Conservation (phyloP, 2,113 vertebrate species). For the Tiliqua scincoides region DNA sequence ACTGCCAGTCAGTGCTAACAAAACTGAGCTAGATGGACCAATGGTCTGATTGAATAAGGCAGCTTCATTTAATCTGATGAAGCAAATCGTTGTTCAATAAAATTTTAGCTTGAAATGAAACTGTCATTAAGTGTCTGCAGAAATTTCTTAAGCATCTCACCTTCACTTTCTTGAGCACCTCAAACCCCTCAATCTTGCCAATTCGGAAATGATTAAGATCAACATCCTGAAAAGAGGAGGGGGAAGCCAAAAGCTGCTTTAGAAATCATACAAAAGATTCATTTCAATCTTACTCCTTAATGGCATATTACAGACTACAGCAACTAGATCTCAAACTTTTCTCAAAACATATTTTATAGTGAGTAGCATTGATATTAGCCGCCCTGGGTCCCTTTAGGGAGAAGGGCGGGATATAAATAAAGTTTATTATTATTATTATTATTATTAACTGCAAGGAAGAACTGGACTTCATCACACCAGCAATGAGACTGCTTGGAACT, state of each 20-base stretch:
- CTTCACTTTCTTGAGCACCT: slow-evolving; percentile 94
- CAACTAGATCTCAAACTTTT: neutral
- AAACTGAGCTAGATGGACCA: too few relatives aligned
- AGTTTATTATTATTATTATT: too few relatives aligned
- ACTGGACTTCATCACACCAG: neutral
- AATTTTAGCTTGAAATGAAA: too few relatives aligned
- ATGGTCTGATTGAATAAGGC: too few relatives aligned
- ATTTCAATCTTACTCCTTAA: neutral
- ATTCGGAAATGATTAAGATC: slow-evolving; percentile 97
- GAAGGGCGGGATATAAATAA: too few relatives aligned
- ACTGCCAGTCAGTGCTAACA: too few relatives aligned
- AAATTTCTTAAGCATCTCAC: slow-evolving; percentile 67
- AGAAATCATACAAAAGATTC: neutral
- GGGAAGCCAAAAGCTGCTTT: neutral
- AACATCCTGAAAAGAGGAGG: slow-evolving; percentile 83
- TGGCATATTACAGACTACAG: neutral
- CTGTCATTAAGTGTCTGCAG: neutral
- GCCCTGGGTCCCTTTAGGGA: too few relatives aligned
- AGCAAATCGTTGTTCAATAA: too few relatives aligned
- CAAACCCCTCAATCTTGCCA: slow-evolving; percentile 95
- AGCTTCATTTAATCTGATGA: too few relatives aligned
- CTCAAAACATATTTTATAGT: neutral
- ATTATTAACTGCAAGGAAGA: neutral
- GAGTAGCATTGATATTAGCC: neutral
- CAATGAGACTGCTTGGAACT: neutral